phyloP scores from a whole-genome alignment of 2,113 vertebrate species.

The Aptenodytes patagonicus region DNA sequence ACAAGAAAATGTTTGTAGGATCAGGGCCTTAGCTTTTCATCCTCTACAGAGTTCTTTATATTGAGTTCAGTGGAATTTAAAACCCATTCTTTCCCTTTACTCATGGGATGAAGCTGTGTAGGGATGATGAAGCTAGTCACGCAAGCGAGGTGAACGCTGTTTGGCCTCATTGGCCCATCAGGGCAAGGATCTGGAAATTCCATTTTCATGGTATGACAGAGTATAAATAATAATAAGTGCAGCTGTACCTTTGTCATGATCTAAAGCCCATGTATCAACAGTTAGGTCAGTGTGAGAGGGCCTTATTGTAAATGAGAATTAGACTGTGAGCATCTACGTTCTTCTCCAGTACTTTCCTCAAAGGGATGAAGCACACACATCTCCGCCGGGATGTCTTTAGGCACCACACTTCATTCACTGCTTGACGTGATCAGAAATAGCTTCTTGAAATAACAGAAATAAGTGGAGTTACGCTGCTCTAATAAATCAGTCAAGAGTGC shows the following conservation, averaged over 20 bases:
- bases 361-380: background rate
- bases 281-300: background rate
- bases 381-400: background rate
- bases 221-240: background rate
- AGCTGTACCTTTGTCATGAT: background rate
- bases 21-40: background rate
- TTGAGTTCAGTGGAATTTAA: background rate
- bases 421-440: background rate
- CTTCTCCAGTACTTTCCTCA: background rate
- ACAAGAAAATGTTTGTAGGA: background rate
- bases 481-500: background rate
- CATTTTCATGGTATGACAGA: background rate
- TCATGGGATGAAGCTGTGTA: background rate
- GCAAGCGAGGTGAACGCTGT: accelerated
- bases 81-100: background rate
- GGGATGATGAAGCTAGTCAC: background rate
- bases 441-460: background rate
- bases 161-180: background rate
- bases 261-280: background rate
- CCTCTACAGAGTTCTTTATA: background rate
- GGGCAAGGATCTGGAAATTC: background rate
- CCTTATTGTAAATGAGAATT: background rate
- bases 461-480: background rate
- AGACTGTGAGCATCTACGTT: background rate
- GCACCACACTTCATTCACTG: background rate